Base-by-base conservation (phyloP, 2,888 invertebrate genomes). In the Ectropis crepuscularia region DNA sequence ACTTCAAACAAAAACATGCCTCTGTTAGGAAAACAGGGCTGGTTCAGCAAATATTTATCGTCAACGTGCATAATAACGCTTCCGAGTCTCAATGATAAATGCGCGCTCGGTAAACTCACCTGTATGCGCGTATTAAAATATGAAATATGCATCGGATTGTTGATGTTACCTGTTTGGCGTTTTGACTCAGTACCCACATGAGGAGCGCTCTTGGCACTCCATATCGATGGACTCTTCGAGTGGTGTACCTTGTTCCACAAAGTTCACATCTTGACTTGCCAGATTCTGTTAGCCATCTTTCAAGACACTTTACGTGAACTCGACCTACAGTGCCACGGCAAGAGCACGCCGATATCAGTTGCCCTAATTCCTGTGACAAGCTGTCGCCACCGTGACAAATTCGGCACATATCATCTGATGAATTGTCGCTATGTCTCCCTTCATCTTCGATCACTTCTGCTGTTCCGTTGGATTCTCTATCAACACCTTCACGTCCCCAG, bases 271-370 rank as follows among this genome's bases (percentile, higher is more conserved):
- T 89, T 7, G 94, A 95, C 65, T 94, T 94, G 39, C 96, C 95
- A 1, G 95, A 95, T 79, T 96, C 95, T 2, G 96, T 95, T 45
- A 96, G 87, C 96, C 96, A 97, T 57, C 94, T 93, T 84, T 96
- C 96, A 72, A 96, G 86, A 79, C 96, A 97, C 63, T 94, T 94
- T 2, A 95, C 93, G 82, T 96, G 96, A 9, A 96, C 95, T 59
- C 95, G 93, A 0, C 96, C 96, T 70, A 96, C 95, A 2, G 96
- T 95, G 0, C 96, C 96, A 0, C 92, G 83, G 67, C 92, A 92
- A 2, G 83, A 93, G 68, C 92, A 92, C 0, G 92, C 89, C 0
- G 91, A 91, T 77, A 92, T 85, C 61, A 92, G 74, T 16, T 70
- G 76, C 0, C 92, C 92, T 0, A 88, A 77, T 60, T 91, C 92